Conservation (phyloP, 2,113 vertebrate species). For the Cichladusa arquata region DNA sequence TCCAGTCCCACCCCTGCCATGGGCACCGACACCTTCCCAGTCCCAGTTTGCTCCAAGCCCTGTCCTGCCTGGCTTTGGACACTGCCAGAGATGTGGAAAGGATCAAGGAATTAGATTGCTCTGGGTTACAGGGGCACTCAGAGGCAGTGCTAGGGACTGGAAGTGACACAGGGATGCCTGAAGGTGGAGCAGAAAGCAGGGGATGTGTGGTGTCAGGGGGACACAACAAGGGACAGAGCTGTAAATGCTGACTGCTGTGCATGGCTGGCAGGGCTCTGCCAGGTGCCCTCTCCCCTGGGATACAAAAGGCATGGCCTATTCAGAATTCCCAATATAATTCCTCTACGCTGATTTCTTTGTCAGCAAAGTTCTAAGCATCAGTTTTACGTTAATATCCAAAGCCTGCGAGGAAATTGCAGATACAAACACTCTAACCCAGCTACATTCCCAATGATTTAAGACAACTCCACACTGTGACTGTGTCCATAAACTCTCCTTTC, state of each 20-base stretch:
- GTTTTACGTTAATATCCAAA: background rate
- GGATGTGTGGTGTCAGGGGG: fast-evolving
- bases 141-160: background rate
- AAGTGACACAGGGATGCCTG: background rate
- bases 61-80: fast-evolving
- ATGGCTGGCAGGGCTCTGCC: background rate
- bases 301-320: fast-evolving
- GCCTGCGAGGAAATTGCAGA: background rate
- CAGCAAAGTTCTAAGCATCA: background rate
- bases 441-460: background rate
- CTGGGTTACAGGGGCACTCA: fast-evolving
- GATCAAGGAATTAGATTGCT: background rate
- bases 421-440: background rate
- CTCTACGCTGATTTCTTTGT: background rate
- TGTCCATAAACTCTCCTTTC: background rate
- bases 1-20: background rate
- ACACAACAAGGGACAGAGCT: background rate
- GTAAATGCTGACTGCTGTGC: background rate
- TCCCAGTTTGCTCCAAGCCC: background rate
- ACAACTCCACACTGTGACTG: background rate
- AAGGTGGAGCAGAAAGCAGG: background rate
- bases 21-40: background rate
- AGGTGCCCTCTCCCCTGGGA: background rate
- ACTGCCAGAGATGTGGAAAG: background rate
- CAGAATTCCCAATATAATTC: fast-evolving